These are phyloP conservation scores for Philonicus albiceps DNA, from an alignment of 2,888 invertebrate species.

Conservation along the genomic window DNA sequence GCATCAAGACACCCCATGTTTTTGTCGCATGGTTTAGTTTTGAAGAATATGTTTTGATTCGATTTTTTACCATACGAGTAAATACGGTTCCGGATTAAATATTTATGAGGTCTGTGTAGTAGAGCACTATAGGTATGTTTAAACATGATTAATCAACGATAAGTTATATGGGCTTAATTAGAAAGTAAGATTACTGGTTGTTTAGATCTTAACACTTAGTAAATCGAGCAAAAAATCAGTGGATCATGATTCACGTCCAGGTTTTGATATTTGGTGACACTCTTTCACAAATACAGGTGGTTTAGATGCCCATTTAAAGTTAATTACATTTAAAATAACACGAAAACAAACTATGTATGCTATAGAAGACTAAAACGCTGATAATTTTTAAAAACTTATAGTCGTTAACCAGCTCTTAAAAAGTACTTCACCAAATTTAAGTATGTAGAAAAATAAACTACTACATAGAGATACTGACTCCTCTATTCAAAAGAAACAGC, in stretches of 20 bases:
- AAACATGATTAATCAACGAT: not conserved
- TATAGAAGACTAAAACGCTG: too few species aligned
- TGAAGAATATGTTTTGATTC: not conserved
- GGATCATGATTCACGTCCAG: not conserved
- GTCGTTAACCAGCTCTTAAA: too few species aligned
- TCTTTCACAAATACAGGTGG: not conserved
- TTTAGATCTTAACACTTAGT: too few species aligned
- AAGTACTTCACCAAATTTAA: too few species aligned
- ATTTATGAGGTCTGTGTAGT: not conserved
- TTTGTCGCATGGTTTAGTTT: not conserved
- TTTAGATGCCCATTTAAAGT: too few species aligned
- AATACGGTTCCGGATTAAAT: not conserved
- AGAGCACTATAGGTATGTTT: not conserved
- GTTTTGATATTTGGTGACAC: not conserved
- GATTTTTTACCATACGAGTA: not conserved
- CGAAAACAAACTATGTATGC: too few species aligned
- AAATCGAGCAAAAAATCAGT: not conserved
- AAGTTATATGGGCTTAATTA: not conserved
- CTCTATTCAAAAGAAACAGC: too few species aligned
- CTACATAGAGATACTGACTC: too few species aligned
- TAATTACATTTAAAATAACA: too few species aligned
- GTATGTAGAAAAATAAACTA: too few species aligned
- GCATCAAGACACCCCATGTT: not conserved
- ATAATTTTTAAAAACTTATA: too few species aligned
- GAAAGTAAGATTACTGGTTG: not conserved